Evolutionary conservation across 2,113 vertebrate genomes (phyloP).

Genomic region (Poecile atricapillus): DNA sequence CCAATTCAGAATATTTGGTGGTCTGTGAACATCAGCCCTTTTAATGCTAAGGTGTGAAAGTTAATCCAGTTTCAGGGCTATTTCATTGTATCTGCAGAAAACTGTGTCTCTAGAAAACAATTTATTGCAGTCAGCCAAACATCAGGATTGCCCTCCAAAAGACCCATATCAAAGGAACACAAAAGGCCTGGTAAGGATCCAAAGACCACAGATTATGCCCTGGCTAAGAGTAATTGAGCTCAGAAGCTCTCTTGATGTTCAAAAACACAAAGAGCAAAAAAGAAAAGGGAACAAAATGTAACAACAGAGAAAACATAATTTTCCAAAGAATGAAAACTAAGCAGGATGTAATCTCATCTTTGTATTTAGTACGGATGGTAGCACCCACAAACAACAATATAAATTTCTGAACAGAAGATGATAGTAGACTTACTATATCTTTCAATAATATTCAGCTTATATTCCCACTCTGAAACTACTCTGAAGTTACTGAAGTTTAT

Average conservation of each 20-base stretch:
- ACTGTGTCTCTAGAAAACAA: not conserved
- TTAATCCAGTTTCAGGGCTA: not conserved
- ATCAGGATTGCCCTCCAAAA: not conserved
- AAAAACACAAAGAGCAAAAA: not conserved
- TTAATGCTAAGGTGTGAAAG: not conserved
- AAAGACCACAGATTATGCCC: not conserved
- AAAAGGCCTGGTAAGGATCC: not conserved
- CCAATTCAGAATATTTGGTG: not conserved
- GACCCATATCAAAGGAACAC: not conserved
- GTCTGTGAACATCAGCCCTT: not conserved
- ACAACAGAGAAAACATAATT: not conserved
- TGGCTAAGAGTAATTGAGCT: not conserved
- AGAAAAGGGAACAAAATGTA: not conserved
- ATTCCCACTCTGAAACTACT: not conserved
- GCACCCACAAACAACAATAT: not conserved
- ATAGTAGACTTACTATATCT: not conserved
- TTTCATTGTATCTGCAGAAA: not conserved
- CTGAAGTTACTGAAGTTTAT: not conserved
- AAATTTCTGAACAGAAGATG: not conserved
- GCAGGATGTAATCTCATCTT: not conserved
- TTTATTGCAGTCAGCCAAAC: not conserved
- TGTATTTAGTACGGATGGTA: not conserved
- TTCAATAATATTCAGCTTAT: not conserved
- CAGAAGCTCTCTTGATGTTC: not conserved
- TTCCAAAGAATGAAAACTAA: not conserved